Evolutionary conservation across 2,888 invertebrate species (phyloP).

Genomic region (Luffia ferchaultella): DNA sequence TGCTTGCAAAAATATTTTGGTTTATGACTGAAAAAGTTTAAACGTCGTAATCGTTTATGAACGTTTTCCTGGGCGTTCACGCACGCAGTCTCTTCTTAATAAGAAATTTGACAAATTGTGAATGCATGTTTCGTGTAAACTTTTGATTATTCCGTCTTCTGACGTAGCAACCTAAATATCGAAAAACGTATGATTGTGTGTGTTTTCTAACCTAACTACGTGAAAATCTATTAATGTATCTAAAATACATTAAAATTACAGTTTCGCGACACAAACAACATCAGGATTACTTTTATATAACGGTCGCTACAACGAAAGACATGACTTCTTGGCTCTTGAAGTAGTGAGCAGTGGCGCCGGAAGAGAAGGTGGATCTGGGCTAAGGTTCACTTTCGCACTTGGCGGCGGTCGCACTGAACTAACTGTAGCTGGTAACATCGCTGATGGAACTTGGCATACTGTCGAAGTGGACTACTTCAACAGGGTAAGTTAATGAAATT

Average conservation of each 20-base stretch:
- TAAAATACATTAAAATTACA: slow-evolving; percentile 22
- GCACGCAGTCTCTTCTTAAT: no score
- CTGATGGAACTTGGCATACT: slow-evolving; percentile 91
- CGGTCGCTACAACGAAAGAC: slow-evolving; percentile 93
- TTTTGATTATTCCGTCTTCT: no score
- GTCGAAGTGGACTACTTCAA: slow-evolving; percentile 87
- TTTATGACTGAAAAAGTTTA: no score
- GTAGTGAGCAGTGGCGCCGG: slow-evolving; percentile 70
- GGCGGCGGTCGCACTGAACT: slow-evolving; percentile 80
- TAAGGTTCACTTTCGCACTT: slow-evolving; percentile 88
- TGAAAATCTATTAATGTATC: no score
- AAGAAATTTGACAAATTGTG: no score
- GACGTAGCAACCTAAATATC: no score
- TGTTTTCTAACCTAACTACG: no score
- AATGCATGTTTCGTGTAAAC: no score
- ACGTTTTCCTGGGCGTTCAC: no score
- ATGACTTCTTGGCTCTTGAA: slow-evolving; percentile 93
- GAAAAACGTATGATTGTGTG: no score
- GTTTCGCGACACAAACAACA: slow-evolving; percentile 86
- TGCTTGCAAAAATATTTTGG: no score
- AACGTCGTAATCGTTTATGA: no score
- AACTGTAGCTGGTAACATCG: slow-evolving; percentile 74
- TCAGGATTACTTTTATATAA: slow-evolving; percentile 92
- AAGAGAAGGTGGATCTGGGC: slow-evolving; percentile 44
- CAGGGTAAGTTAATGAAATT: slow-evolving; percentile 54